Conservation (phyloP, 2,113 vertebrate species). For the Callopanchax toddi region DNA sequence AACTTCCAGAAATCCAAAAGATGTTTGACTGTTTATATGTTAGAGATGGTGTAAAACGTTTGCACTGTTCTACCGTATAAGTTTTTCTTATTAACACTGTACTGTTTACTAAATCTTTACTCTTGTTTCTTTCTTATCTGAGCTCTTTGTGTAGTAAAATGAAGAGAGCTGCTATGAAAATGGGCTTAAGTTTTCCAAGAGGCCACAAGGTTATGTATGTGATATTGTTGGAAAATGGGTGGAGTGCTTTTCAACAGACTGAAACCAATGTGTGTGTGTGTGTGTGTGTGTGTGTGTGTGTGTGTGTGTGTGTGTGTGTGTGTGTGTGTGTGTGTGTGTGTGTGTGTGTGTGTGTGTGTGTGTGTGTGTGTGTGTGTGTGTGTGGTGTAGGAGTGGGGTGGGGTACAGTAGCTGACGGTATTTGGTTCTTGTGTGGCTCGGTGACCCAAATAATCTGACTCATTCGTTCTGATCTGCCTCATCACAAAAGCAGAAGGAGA, state of each 20-base stretch:
- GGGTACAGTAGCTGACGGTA: constrained; percentile 50
- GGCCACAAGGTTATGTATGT: constrained; percentile 2
- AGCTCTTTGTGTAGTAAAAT: neutral
- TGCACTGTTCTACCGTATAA: too few relatives aligned
- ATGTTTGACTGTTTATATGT: too few relatives aligned
- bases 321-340: too few relatives aligned
- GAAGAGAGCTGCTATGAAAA: neutral
- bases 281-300: too few relatives aligned
- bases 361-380: constrained; percentile 21
- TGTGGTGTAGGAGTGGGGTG: constrained; percentile 17
- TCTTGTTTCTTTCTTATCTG: neutral
- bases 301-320: too few relatives aligned
- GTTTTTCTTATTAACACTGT: too few relatives aligned
- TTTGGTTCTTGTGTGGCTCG: constrained; percentile 41
- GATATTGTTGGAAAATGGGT: constrained; percentile 14
- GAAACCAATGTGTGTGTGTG: neutral
- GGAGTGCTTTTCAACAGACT: constrained; percentile 13
- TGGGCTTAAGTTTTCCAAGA: neutral
- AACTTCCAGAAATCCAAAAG: too few relatives aligned
- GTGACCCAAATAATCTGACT: constrained; percentile 46
- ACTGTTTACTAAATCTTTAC: too few relatives aligned
- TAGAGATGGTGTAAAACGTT: too few relatives aligned
- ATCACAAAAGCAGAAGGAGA: neutral
- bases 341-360: too few relatives aligned
- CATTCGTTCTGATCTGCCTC: constrained; percentile 47